Evolutionary conservation across 2,113 vertebrate species (phyloP), one percentile per base, ranked within the genome.

Genomic region (Callipepla californica): DNA sequence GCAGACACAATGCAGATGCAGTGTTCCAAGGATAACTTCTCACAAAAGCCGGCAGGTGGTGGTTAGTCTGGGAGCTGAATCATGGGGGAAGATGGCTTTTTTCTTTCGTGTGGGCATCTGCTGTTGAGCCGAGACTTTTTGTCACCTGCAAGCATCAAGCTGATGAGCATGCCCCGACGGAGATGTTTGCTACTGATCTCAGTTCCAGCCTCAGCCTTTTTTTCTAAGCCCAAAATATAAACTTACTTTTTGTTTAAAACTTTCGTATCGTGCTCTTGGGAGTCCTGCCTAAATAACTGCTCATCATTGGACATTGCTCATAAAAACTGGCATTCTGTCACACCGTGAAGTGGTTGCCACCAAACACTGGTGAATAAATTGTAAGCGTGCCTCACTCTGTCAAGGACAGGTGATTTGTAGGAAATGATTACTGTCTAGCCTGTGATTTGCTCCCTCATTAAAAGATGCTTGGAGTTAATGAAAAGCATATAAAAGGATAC

Each of bases 1-100:
- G 76, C 82, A 90, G 66, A 90, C 69, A 90, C 76, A 86, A 94
- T 93, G 83, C 68, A 92, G 79, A 93, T 75, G 61, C 67, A 69
- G 22, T 66, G 61, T 94, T 88, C 74, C 91, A 93, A 83, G 83
- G 77, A 81, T 92, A 94, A 68, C 73, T 78, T 61, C 34, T 72
- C 78, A 79, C 81, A 82, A 62, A 90, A 79, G 67, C 16, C 68
- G 70, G 80, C 92, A 86, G 83, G 86, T 88, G 50, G 68, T 81
- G 48, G 59, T 88, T 90, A 88, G 73, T 57, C 61, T 76, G 72
- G 89, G 63, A 63, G 63, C 61, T 61, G 61, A 88, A 47, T 90
- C 34, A 34, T 79, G 69, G 65, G 48, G 66, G 57, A 86, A 86
- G 53, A 78, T 48, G 61, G 70, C 12, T 51, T 92, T 83, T 89